Base-by-base conservation (phyloP, 2,113 vertebrate species). In the Raphicerus campestris region DNA sequence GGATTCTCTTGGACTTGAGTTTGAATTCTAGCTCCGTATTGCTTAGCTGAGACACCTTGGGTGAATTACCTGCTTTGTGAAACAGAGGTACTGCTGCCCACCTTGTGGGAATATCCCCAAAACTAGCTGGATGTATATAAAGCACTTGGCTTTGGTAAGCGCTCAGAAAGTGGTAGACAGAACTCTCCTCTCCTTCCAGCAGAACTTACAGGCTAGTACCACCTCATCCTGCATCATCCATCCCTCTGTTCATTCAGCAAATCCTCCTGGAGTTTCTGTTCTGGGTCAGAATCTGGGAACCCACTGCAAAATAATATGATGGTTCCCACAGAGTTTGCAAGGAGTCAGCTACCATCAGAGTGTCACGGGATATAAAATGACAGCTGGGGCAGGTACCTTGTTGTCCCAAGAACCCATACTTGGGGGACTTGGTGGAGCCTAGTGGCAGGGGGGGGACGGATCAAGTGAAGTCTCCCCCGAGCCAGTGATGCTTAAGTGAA, bases 381-480 rank as follows among this genome's bases (percentile, higher is more conserved):
- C 60, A 3, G 55, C 30, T 4, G 30, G 53, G n/a, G 2, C 2
- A 0, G n/a, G 32, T 1, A 7, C 13, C 1, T 2, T 20, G 84
- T 28, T 22, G 85, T 4, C 78, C 86, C 2, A 55, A 39, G 30
- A 90, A 20, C 11, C 45, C 51, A 14, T 28, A 6, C 26, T 17
- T 22, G 80, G 32, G 63, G 73, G 17, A 47, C 15, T 4, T 30
- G 6, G 17, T 47, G 80, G 53, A 45, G 53, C 2, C 26, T 3
- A 17, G 17, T 35, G 63, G 61, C 1, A 0, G 3, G 8, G n/a
- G 8, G n/a, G 17, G 1, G 0, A 10, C 1, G 7, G 4, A 13
- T 56, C 77, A 56, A 6, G 30, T 17, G 49, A 77, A 39, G 35
- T 10, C 82, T 45, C 70, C 11, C 32, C 1, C 0, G 4, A 92